These are phyloP conservation scores for Drosophila greeni DNA, from an alignment of 2,888 invertebrate species.

Conservation along the genomic window DNA sequence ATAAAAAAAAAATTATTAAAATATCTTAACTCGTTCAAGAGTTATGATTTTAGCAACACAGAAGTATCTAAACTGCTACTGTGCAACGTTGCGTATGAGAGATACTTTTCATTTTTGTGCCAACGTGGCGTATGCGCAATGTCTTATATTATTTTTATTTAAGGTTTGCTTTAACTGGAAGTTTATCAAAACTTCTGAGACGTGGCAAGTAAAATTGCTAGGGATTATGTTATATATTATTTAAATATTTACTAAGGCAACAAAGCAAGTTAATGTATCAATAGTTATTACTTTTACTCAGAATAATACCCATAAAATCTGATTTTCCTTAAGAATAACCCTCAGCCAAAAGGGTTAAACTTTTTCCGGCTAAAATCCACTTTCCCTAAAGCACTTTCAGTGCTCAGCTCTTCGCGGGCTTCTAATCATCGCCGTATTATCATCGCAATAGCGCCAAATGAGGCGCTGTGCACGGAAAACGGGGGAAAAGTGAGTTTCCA, in stretches of 20 bases:
- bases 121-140: conserved; percentile 9
- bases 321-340: background rate
- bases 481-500: conserved; percentile 20
- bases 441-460: conserved; percentile 27
- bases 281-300: too few relatives aligned
- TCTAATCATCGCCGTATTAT: conserved; percentile 29
- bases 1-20: too few relatives aligned
- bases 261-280: background rate
- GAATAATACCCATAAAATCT: background rate
- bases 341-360: background rate
- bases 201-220: too few relatives aligned
- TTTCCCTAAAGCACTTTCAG: conserved; percentile 12
- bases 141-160: background rate
- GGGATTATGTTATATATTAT: background rate
- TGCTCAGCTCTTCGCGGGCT: conserved; percentile 16
- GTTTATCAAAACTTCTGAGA: background rate
- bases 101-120: conserved; percentile 5
- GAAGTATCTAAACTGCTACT: too few relatives aligned
- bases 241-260: background rate
- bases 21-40: too few relatives aligned
- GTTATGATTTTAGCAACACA: too few relatives aligned
- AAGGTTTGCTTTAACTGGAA: background rate
- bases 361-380: conserved; percentile 1
- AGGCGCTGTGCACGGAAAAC: background rate
- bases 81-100: conserved; percentile 35